Conservation (phyloP, 2,797 vertebrate genomes). For the Neosalanx taihuensis region DNA sequence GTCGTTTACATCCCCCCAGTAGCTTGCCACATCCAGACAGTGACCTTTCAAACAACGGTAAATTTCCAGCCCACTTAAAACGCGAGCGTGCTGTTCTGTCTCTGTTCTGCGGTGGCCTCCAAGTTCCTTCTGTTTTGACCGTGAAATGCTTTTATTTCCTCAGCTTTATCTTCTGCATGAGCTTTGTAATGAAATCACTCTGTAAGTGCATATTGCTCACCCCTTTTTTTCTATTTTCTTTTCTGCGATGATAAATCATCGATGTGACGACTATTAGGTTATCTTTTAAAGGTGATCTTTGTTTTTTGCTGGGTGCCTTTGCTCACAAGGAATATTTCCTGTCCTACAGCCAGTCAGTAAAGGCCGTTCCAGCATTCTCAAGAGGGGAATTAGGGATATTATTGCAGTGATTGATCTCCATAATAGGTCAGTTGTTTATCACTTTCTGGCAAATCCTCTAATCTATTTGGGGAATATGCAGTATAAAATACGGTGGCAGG, state of each 20-base stretch:
- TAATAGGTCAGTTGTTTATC: conserved; percentile 69
- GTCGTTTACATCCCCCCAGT: conserved; percentile 79
- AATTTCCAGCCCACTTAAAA: conserved; percentile 75
- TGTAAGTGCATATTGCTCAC: conserved; percentile 52
- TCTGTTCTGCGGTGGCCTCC: conserved; percentile 59
- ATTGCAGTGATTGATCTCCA: conserved; percentile 66
- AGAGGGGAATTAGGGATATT: conserved; percentile 60
- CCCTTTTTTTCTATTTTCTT: conserved; percentile 45
- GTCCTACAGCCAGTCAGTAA: conserved; percentile 38
- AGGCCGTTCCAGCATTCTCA: conserved; percentile 37
- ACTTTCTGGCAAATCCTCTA: conserved; percentile 60
- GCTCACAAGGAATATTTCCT: conserved; percentile 49
- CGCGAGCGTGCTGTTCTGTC: conserved; percentile 57
- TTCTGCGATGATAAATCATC: conserved; percentile 60
- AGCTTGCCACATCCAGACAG: conserved; percentile 73
- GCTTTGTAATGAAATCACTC: conserved; percentile 43
- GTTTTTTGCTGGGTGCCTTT: conserved; percentile 45
- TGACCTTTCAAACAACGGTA: conserved; percentile 82
- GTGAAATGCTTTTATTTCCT: conserved; percentile 43
- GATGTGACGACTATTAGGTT: conserved; percentile 61
- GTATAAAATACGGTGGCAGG: conserved; percentile 56
- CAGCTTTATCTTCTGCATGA: conserved; percentile 45
- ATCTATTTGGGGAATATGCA: conserved; percentile 64
- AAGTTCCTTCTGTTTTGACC: conserved; percentile 66
- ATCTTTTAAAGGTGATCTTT: conserved; percentile 44